Evolutionary conservation across 2,797 vertebrate species (phyloP).

Genomic region (Sebastes cheni): DNA sequence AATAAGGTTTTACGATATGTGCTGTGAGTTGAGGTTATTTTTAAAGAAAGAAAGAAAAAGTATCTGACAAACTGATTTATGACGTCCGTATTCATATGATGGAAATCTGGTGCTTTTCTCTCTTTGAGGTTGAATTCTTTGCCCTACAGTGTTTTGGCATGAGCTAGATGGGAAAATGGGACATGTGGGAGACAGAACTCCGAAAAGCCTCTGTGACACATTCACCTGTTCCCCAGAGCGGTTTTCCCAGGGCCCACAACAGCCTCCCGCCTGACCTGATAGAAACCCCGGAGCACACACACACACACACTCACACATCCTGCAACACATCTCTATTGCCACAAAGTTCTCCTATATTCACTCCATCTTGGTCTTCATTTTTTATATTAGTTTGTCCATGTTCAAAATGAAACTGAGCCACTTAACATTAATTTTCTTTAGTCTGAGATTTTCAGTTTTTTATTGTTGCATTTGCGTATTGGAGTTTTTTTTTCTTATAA

Average conservation of each 20-base stretch:
- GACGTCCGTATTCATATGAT: background rate
- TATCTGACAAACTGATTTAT: background rate
- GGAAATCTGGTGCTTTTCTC: slow-evolving; percentile 8
- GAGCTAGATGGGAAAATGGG: slow-evolving; percentile 70
- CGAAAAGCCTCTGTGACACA: slow-evolving; percentile 73
- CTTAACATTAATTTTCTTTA: background rate
- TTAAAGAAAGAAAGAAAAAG: background rate
- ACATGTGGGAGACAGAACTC: slow-evolving; percentile 56
- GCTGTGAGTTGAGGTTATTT: background rate
- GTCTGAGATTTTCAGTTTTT: background rate
- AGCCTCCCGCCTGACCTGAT: slow-evolving; percentile 67
- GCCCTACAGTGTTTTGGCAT: slow-evolving; percentile 76
- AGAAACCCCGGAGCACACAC: slow-evolving; percentile 47
- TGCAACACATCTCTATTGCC: slow-evolving; percentile 16
- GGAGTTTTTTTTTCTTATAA: background rate
- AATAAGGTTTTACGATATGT: accelerated
- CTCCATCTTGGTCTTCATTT: background rate
- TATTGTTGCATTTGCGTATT: background rate
- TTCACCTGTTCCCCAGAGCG: slow-evolving; percentile 83
- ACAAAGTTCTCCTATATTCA: slow-evolving; percentile 12
- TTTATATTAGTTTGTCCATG: background rate
- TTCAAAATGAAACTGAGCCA: background rate
- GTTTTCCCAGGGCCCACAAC: slow-evolving; percentile 83
- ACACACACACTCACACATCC: slow-evolving; percentile 9
- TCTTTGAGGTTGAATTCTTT: slow-evolving; percentile 23